Evolutionary conservation across 2,888 invertebrate genomes (phyloP), one percentile per base, ranked within the genome.

Genomic region (Lepidonotus clava): DNA sequence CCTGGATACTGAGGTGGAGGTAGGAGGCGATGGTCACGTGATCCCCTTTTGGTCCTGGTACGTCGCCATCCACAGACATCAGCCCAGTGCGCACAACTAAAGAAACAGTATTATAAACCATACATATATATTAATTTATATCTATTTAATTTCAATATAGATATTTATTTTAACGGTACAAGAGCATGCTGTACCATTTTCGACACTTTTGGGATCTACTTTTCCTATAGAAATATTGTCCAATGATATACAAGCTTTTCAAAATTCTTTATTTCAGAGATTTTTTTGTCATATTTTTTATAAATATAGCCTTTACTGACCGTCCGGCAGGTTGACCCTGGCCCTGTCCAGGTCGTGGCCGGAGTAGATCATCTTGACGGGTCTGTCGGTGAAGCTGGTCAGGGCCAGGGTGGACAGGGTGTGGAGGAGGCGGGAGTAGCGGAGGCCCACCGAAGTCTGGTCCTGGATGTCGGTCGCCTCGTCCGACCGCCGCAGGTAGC

Each of bases 1-100:
- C 61, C 61, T 61, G 61, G 1, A 61, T 24, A 28, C 61, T 61
- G 61, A 61, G 61, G 61, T 61, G 61, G 61, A 61, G 24, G 61
- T 61, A 61, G 28, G 61, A 61, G 24, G 61, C 61, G 2, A 14
- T 61, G 8, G 61, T 28, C 1, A 28, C 28, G 1, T 28, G 28
- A 0, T 61, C 61, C 1, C 28, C 61, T 4, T 1, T 24, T 24
- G 11, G 28, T 24, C 28, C 1, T 11, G 56, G 56, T 56, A 56
- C 56, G 28, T 61, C 61, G 28, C 28, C 11, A 32, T 61, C 61
- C 28, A 61, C 61, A 1, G 61, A 11, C 61, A 61, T 61, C 1
- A 61, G 61, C 2, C 61, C 61, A 28, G 61, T 61, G 0, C 61
- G 24, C 61, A 61, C 61, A 4, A 61, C 61, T 61, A 28, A 5